Conservation (phyloP, 1,140 invertebrate genomes). For the Tigriopus japonicus region DNA sequence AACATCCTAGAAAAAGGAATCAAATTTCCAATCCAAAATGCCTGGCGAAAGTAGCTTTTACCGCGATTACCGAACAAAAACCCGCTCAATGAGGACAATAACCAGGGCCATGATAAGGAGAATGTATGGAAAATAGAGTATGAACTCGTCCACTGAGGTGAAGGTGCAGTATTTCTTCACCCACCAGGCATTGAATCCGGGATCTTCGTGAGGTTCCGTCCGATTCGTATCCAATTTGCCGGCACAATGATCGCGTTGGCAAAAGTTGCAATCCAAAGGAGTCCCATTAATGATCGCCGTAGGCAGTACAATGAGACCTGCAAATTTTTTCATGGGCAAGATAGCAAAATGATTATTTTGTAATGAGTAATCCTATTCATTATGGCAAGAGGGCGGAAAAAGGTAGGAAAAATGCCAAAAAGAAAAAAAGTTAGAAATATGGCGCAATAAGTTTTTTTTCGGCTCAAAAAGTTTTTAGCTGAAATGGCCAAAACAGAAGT, state of each 20-base stretch:
- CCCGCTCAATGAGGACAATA: slow-evolving; percentile 8
- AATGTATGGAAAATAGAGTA: slow-evolving; percentile 12
- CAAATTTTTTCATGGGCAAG: not conserved
- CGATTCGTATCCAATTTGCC: not conserved
- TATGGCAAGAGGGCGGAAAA: too few species aligned
- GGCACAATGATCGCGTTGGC: not conserved
- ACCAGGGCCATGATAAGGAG: slow-evolving; percentile 2
- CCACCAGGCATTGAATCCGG: slow-evolving; percentile 7
- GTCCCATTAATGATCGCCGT: slow-evolving; percentile 10
- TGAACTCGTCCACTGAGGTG: slow-evolving; percentile 2
- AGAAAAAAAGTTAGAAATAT: too few species aligned
- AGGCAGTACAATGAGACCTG: slow-evolving; percentile 5
- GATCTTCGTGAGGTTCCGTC: not conserved
- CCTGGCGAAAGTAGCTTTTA: too few species aligned
- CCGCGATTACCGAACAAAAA: slow-evolving; percentile 1
- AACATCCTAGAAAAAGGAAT: not conserved
- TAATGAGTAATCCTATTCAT: too few species aligned
- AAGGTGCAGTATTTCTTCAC: slow-evolving; percentile 14
- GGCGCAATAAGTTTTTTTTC: too few species aligned
- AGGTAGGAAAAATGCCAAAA: too few species aligned
- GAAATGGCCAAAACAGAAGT: too few species aligned
- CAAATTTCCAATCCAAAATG: too few species aligned
- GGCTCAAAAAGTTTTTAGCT: too few species aligned
- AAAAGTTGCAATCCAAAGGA: slow-evolving; percentile 12
- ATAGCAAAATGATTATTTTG: too few species aligned